Evolutionary conservation across 2,113 vertebrate genomes (phyloP).

Genomic region (Eira barbara): DNA sequence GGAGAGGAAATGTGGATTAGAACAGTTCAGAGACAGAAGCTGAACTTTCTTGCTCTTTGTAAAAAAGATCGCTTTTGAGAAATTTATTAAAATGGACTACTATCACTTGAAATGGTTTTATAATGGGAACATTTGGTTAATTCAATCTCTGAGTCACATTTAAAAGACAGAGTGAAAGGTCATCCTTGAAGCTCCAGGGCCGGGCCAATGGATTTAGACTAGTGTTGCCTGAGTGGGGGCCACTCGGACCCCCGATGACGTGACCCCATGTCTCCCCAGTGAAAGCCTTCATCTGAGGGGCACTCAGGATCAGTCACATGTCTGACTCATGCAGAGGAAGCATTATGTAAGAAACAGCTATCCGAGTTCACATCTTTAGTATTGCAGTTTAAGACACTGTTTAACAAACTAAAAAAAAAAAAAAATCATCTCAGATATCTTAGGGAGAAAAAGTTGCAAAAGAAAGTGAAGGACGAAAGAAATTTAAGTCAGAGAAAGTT

Average conservation of each 20-base stretch:
- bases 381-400: not conserved
- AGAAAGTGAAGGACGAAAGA: not conserved
- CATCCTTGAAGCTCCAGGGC: not conserved
- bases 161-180: not conserved
- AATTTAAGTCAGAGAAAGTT: not conserved
- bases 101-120: not conserved
- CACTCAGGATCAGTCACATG: rapidly evolving
- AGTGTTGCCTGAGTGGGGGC: rapidly evolving
- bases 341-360: no score
- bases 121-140: not conserved
- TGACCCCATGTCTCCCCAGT: rapidly evolving
- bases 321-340: not conserved
- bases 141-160: not conserved
- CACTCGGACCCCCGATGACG: rapidly evolving
- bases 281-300: not conserved
- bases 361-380: not conserved
- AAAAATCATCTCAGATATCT: not conserved
- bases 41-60: not conserved
- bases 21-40: not conserved
- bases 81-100: not conserved
- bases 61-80: not conserved
- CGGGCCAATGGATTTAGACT: rapidly evolving
- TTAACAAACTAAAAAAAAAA: not conserved
- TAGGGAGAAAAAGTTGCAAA: not conserved
- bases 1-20: not conserved